Base-by-base conservation (phyloP, 2,113 vertebrate species). In the Leiothrix lutea region DNA sequence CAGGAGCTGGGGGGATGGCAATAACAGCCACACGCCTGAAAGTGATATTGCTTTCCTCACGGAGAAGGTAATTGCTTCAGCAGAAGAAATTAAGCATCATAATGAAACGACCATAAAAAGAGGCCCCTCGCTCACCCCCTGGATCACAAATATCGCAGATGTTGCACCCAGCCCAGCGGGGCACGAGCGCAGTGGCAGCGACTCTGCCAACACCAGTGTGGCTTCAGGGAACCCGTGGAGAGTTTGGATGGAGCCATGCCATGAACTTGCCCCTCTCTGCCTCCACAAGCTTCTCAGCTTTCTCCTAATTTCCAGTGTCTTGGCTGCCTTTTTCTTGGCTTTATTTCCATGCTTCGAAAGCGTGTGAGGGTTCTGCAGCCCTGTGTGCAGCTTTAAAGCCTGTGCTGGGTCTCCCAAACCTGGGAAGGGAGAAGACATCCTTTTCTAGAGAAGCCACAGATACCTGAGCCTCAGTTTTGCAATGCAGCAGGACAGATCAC, bases 141-240 rank as follows among this genome's bases (percentile, higher is more conserved):
- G 2, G 28, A 25, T 62, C n/a, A 5, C 56, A 44, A 28, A 18
- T 1, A 4, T 0, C 0, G 0, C 62, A 20, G 65, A 5, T 2
- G 86, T 47, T 47, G 24, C 66, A 5, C 44, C 2, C 1, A 62
- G 79, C 26, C 65, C 66, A 2, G 25, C 1, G 0, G 58, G 58
- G 54, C 26, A 3, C 1, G 2, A 28, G 23, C 1, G 9, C 33
- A 5, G 44, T 1, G 1, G 6, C 12, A 4, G 38, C 1, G 4
- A 3, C 80, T 61, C 73, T 19, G 73, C 48, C 7, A 4, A 1
- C 44, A 7, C 14, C 0, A 0, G 0, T 11, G 57, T 50, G 74
- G 24, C 18, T 47, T 31, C 45, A 1, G 29, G 3, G 8, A 12
- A 12, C 16, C 54, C 1, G 0, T 11, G 26, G 38, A 9, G 12